Conservation (phyloP, 2,888 invertebrate genomes). For the Hirtodrosophila cameraria region DNA sequence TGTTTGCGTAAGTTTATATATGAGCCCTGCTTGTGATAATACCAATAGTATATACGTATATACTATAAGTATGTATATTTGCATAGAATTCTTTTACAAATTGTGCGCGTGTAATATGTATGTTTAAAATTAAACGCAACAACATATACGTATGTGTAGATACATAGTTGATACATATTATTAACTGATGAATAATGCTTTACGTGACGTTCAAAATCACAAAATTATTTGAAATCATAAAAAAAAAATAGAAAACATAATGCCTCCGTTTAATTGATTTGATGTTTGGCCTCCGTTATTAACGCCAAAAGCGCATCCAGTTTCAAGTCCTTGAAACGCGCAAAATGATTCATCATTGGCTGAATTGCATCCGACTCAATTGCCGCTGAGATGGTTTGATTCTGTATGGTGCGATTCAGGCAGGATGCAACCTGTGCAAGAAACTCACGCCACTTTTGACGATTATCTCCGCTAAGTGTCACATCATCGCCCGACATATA, state of each 20-base stretch:
- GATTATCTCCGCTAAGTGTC: constrained; percentile 69
- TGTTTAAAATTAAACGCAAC: constrained; percentile 57
- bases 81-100: constrained; percentile 41
- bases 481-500: constrained; percentile 71
- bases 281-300: constrained; percentile 83
- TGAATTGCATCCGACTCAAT: constrained; percentile 84
- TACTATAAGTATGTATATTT: constrained; percentile 29
- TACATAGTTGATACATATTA: constrained; percentile 56
- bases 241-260: constrained; percentile 2
- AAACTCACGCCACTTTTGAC: constrained; percentile 81
- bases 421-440: constrained; percentile 81
- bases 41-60: constrained; percentile 47
- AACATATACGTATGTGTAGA: constrained; percentile 60
- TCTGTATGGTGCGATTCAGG: constrained; percentile 82
- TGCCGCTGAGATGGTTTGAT: constrained; percentile 83
- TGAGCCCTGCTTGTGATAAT: constrained; percentile 38
- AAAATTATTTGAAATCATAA: constrained; percentile 22
- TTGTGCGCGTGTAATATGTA: constrained; percentile 47
- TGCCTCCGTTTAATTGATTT: constrained; percentile 76
- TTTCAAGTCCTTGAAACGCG: constrained; percentile 83
- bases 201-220: constrained; percentile 18
- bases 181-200: constrained; percentile 45
- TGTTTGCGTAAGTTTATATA: constrained; percentile 23
- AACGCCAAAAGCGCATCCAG: constrained; percentile 82
- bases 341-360: constrained; percentile 83